Evolutionary conservation across 1,140 invertebrate genomes (phyloP).

Genomic region (Andricus grossulariae): DNA sequence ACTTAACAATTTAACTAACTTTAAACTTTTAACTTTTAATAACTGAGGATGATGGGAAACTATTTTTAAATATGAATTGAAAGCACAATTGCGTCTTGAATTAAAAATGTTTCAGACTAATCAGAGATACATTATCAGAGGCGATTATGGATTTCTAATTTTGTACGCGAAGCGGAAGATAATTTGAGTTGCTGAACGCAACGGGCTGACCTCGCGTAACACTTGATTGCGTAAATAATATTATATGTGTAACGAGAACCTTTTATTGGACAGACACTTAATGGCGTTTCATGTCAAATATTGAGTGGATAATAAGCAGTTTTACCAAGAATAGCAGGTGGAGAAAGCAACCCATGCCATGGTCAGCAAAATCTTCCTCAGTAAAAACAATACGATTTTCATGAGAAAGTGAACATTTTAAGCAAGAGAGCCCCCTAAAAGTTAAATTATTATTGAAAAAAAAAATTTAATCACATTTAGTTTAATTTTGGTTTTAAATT

Average conservation of each 20-base stretch:
- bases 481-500: no score
- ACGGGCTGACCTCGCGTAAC: conserved; percentile 38
- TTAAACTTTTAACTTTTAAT: no score
- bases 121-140: conserved; percentile 6
- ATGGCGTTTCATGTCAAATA: conserved; percentile 26
- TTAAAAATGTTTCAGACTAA: conserved; percentile 14
- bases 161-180: conserved; percentile 24
- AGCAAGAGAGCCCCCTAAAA: neutral
- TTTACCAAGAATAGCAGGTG: neutral
- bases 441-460: no score
- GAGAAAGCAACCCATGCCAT: conserved; percentile 8
- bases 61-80: neutral
- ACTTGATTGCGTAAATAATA: conserved; percentile 39
- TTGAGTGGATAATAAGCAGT: conserved; percentile 31
- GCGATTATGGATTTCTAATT: conserved; percentile 25
- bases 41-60: neutral
- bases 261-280: conserved; percentile 15
- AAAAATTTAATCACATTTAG: no score
- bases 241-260: conserved; percentile 32
- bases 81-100: neutral
- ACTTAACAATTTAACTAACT: neutral
- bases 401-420: conserved; percentile 11
- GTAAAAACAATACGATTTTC: neutral
- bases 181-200: conserved; percentile 3
- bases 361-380: conserved; percentile 11